Conservation (phyloP, 2,888 invertebrate genomes). For the Caenorhabditis angaria region DNA sequence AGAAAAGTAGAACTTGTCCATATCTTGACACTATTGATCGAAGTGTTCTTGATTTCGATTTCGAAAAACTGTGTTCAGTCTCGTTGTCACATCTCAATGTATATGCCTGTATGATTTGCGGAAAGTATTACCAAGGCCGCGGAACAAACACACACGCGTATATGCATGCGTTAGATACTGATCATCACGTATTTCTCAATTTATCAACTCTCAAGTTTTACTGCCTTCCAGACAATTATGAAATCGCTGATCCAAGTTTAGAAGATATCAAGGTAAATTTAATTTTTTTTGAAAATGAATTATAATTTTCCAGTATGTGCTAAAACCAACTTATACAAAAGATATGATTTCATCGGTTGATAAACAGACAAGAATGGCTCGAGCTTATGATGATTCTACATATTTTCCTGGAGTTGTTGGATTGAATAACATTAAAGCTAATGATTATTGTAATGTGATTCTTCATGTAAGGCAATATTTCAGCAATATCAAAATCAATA, state of each 20-base stretch:
- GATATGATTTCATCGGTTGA: slow-evolving; percentile 86
- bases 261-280: slow-evolving; percentile 86
- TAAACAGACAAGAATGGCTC: slow-evolving; percentile 81
- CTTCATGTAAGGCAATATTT: slow-evolving; percentile 80
- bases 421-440: slow-evolving; percentile 98
- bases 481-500: background rate
- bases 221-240: slow-evolving; percentile 98
- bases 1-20: slow-evolving; percentile 79
- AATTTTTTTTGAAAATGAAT: background rate
- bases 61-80: slow-evolving; percentile 97
- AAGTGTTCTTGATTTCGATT: slow-evolving; percentile 96
- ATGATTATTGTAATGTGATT: slow-evolving; percentile 99
- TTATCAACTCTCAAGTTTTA: slow-evolving; percentile 95
- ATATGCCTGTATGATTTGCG: slow-evolving; percentile 98
- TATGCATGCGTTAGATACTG: slow-evolving; percentile 95
- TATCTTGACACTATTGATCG: slow-evolving; percentile 96
- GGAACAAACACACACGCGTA: slow-evolving; percentile 98
- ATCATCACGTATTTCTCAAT: slow-evolving; percentile 94
- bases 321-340: slow-evolving; percentile 92
- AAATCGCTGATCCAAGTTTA: slow-evolving; percentile 92
- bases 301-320: slow-evolving; percentile 80
- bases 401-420: slow-evolving; percentile 96
- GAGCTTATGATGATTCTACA: slow-evolving; percentile 86
- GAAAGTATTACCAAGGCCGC: slow-evolving; percentile 95
- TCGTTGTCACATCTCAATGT: slow-evolving; percentile 97